A percentile compares a stretch with the other conserved stretches of the same genome.
phyloP scores from a whole-genome alignment of 2,888 invertebrate species.

The Diadegma fenestrale region DNA sequence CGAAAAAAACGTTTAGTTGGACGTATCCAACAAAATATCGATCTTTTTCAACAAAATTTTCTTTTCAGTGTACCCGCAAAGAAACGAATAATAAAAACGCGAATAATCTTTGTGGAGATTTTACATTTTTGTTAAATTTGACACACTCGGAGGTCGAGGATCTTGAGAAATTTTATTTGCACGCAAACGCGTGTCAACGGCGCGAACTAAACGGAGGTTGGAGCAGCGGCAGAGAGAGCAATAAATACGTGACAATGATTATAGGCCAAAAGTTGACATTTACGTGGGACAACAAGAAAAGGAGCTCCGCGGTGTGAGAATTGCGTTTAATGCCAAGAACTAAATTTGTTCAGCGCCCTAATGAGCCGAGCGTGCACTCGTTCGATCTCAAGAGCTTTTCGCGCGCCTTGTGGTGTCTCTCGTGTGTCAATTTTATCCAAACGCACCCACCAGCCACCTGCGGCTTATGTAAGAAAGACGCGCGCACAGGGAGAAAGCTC shows the following conservation, averaged over 20 bases:
- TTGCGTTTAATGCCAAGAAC: slow-evolving; percentile 71
- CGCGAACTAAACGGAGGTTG: too few species aligned
- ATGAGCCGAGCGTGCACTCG: slow-evolving; percentile 5
- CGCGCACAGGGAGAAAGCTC: slow-evolving; percentile 43
- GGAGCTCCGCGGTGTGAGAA: slow-evolving; percentile 40
- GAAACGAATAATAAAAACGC: not conserved
- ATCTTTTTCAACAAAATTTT: too few species aligned
- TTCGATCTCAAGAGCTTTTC: slow-evolving; percentile 9
- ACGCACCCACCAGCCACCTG: slow-evolving; percentile 51
- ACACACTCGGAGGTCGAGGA: not conserved
- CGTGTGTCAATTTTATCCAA: slow-evolving; percentile 18
- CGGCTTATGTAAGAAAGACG: slow-evolving; percentile 49
- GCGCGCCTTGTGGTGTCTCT: slow-evolving; percentile 31
- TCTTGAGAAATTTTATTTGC: not conserved
- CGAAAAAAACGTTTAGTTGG: too few species aligned
- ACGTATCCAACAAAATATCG: too few species aligned
- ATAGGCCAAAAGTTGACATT: not conserved
- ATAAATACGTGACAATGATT: not conserved
- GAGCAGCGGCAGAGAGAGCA: not conserved
- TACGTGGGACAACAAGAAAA: not conserved
- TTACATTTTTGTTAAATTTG: not conserved
- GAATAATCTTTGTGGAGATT: not conserved
- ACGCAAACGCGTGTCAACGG: not conserved
- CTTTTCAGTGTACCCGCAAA: slow-evolving; percentile 5
- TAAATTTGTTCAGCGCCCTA: slow-evolving; percentile 68